Base-by-base conservation (phyloP, 2,797 vertebrate species). In the Dendrocincla fuliginosa region DNA sequence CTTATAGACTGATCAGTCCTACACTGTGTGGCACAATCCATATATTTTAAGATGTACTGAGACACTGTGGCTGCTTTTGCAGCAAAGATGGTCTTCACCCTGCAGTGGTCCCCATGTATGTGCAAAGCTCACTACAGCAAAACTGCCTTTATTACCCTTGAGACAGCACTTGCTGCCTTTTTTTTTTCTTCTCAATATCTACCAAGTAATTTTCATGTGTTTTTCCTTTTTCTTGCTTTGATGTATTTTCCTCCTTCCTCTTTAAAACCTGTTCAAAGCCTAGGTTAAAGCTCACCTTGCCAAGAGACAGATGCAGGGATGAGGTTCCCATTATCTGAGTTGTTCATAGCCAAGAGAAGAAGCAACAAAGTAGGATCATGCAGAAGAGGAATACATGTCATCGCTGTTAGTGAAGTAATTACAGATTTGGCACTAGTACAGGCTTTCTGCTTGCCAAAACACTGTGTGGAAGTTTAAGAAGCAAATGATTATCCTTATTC, bases 341-440 rank as follows among this genome's bases (percentile, higher is more conserved):
- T 67, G n/a, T 55, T 97, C 82, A 65, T 35, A 94, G 89, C 77
- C 88, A 97, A 77, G 37, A 84, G 79, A 81, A 89, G 87, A 93
- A 95, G 64, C 83, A 92, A 71, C 61, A 74, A 94, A 93, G 91
- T 41, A 81, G 73, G 84, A 92, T 95, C 86, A 74, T 56, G 47
- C 50, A 83, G 87, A 93, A 97, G 61, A 95, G 89, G 87, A 81
- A 80, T 77, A 81, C 60, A 69, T 97, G 87, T 94, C 96, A 95
- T 93, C 41, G 2, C 85, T 13, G 69, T 61, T 96, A 91, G 94
- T 94, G 91, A 96, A 96, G 90, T 94, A 96, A 97, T 97, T 97
- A 95, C 77, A 95, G 74, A 80, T 93, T 96, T 97, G 97, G 96
- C 97, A 85, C 46, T n/a, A 76, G 65, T 10, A 44, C 67, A 95